Evolutionary conservation across 2,888 invertebrate species (phyloP).

Genomic region (Entomobrya multifasciata): DNA sequence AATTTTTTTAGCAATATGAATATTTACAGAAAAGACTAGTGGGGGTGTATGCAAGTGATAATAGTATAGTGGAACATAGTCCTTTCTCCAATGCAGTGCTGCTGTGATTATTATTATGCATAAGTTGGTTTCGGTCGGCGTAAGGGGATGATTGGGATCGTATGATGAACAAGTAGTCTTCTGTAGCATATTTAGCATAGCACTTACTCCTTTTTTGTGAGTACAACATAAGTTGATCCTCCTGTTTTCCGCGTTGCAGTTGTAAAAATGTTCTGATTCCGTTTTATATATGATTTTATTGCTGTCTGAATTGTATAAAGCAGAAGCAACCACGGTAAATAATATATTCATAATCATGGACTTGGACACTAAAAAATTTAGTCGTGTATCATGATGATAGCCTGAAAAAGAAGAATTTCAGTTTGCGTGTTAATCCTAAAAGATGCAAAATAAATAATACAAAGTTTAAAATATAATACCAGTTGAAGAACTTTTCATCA

Average conservation of each 20-base stretch:
- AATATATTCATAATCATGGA: constrained; percentile 21
- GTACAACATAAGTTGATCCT: constrained; percentile 20
- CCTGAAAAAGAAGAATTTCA: too few species aligned
- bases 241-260: constrained; percentile 44
- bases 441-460: not conserved
- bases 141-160: too few species aligned
- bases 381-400: constrained; percentile 20
- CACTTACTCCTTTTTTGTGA: constrained; percentile 14
- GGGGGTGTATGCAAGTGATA: not conserved
- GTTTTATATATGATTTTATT: constrained; percentile 7
- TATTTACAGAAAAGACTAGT: too few species aligned
- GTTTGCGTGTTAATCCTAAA: too few species aligned
- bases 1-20: too few species aligned
- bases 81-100: not conserved
- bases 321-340: too few species aligned
- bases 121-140: constrained; percentile 12
- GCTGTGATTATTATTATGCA: constrained; percentile 25
- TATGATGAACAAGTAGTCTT: too few species aligned
- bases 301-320: too few species aligned
- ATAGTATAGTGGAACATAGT: constrained; percentile 13
- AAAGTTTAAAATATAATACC: constrained; percentile 23
- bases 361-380: constrained; percentile 6
- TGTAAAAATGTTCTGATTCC: constrained; percentile 21
- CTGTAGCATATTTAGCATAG: too few species aligned
- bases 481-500: constrained; percentile 46